Evolutionary conservation across 2,888 invertebrate species (phyloP).

Genomic region (Poecilobothrus nobilitatus): DNA sequence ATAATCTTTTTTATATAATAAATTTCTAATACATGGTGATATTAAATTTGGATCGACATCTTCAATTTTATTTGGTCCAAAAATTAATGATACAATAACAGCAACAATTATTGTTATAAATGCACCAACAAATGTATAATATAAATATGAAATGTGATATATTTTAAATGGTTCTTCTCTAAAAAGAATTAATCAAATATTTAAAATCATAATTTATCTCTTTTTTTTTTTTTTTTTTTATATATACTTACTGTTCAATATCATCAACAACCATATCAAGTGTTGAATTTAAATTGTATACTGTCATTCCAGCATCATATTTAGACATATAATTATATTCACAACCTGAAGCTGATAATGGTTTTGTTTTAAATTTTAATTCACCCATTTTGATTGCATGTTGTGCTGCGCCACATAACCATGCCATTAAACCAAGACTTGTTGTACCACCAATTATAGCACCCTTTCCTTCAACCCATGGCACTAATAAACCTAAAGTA

Average conservation of each 20-base stretch:
- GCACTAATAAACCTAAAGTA: conserved; percentile 58
- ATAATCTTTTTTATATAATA: conserved; percentile 33
- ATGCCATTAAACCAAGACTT: conserved; percentile 48
- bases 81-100: conserved; percentile 46
- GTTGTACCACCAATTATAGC: conserved; percentile 49
- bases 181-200: conserved; percentile 38
- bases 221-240: too few species aligned
- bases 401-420: conserved; percentile 50
- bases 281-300: not conserved
- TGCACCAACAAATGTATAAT: conserved; percentile 61
- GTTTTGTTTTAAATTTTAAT: conserved; percentile 45
- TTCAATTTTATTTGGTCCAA: conserved; percentile 47
- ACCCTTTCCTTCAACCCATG: conserved; percentile 56
- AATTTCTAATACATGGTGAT: conserved; percentile 60
- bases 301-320: not conserved
- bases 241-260: conserved; percentile 13
- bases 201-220: too few species aligned
- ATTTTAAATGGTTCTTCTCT: conserved; percentile 41
- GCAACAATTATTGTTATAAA: conserved; percentile 50
- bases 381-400: conserved; percentile 47
- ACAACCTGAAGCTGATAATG: conserved; percentile 47
- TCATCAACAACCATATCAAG: conserved; percentile 12
- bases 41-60: conserved; percentile 53
- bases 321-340: conserved; percentile 44
- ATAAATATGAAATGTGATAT: conserved; percentile 68